A percentile compares a stretch with the other conserved stretches of the same genome.
These are phyloP conservation scores for Psilopsiagon aymara DNA, from an alignment of 2,113 vertebrate species.

Conservation along the genomic window DNA sequence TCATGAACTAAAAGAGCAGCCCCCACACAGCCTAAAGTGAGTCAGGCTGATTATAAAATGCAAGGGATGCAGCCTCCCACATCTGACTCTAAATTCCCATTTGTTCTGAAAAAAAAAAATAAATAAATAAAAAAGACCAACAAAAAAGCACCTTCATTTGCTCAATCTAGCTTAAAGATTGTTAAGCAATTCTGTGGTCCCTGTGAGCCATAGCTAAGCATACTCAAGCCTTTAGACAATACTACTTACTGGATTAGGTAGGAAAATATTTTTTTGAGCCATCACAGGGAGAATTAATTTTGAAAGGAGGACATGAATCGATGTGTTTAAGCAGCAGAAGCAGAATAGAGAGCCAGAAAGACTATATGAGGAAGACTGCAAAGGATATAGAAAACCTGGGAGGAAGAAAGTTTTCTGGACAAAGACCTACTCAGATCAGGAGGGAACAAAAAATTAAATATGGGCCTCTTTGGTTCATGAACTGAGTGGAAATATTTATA, in stretches of 20 bases:
- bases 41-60: constrained; percentile 80
- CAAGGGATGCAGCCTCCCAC: constrained; percentile 75
- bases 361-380: background rate
- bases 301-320: background rate
- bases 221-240: background rate
- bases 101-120: background rate
- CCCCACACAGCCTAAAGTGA: constrained; percentile 75
- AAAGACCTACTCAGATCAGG: background rate
- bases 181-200: background rate
- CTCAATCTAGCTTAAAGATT: background rate
- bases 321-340: background rate
- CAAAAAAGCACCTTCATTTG: background rate
- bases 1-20: constrained; percentile 72
- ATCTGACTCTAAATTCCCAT: constrained; percentile 69
- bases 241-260: background rate
- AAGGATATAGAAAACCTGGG: background rate
- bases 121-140: background rate
- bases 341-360: background rate
- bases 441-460: background rate
- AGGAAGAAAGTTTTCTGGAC: background rate
- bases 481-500: background rate
- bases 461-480: background rate
- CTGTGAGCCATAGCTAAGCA: background rate
- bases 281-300: background rate
- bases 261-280: background rate